Evolutionary conservation across 2,888 invertebrate genomes (phyloP).

Genomic region (Uloborus plumipes): DNA sequence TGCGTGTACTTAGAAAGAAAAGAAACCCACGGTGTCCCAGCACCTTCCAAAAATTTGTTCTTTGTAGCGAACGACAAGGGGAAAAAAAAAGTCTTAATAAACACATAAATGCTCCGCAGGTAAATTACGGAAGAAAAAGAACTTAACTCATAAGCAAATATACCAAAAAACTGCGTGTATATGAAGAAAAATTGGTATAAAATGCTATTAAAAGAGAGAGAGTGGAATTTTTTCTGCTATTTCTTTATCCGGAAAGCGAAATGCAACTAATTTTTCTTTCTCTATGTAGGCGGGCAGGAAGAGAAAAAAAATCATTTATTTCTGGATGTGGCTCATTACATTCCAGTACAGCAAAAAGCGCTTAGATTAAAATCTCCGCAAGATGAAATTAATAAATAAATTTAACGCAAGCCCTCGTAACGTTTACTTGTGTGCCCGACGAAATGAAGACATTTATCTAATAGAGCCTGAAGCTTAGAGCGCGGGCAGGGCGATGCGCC

Average conservation of each 20-base stretch:
- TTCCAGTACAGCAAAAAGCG: slow-evolving; percentile 41
- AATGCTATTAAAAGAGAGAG: slow-evolving; percentile 50
- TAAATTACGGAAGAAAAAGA: slow-evolving; percentile 55
- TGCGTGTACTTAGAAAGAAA: slow-evolving; percentile 13
- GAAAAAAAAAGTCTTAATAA: slow-evolving; percentile 56
- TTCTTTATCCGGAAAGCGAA: slow-evolving; percentile 29
- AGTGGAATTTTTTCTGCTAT: slow-evolving; percentile 29
- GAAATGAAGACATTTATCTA: slow-evolving; percentile 61
- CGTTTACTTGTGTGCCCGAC: neutral
- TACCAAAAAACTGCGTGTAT: slow-evolving; percentile 25
- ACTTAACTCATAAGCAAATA: slow-evolving; percentile 59
- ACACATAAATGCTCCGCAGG: slow-evolving; percentile 49
- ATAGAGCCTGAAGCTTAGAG: neutral
- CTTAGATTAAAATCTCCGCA: slow-evolving; percentile 51
- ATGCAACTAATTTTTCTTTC: slow-evolving; percentile 58
- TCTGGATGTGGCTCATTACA: slow-evolving; percentile 57
- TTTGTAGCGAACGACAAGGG: slow-evolving; percentile 24
- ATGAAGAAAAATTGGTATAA: slow-evolving; percentile 62
- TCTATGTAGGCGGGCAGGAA: slow-evolving; percentile 13
- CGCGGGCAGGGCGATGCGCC: too few species aligned
- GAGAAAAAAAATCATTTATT: slow-evolving; percentile 59
- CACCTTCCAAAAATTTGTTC: slow-evolving; percentile 36
- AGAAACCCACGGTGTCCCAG: neutral
- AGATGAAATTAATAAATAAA: slow-evolving; percentile 65
- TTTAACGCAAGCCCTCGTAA: slow-evolving; percentile 50